Evolutionary conservation across 2,113 vertebrate species (phyloP).

Genomic region (Spea multiplicata): DNA sequence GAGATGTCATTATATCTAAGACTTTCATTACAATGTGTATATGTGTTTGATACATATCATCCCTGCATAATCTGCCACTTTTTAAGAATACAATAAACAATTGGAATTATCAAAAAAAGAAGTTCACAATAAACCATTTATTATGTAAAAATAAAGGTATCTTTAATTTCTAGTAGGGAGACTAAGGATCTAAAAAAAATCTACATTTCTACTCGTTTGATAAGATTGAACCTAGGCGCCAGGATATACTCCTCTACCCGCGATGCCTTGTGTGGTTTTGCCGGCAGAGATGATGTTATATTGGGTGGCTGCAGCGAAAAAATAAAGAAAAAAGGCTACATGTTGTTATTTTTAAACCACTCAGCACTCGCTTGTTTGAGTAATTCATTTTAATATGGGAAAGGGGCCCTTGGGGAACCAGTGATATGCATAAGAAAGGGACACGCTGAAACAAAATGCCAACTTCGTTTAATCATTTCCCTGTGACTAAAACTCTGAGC

Average conservation of each 20-base stretch:
- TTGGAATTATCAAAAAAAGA: too few species aligned
- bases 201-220: too few species aligned
- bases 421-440: constrained; percentile 40
- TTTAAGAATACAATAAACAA: too few species aligned
- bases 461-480: constrained; percentile 42
- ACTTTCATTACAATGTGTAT: too few species aligned
- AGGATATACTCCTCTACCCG: not conserved
- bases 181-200: too few species aligned
- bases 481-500: constrained; percentile 29
- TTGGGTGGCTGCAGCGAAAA: constrained; percentile 18
- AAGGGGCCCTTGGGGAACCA: constrained; percentile 21
- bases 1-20: too few species aligned
- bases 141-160: too few species aligned
- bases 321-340: not conserved
- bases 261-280: not conserved
- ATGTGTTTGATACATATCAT: too few species aligned
- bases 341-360: constrained; percentile 45
- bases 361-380: constrained; percentile 33
- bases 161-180: too few species aligned
- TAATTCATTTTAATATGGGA: constrained; percentile 44
- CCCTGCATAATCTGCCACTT: too few species aligned
- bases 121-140: too few species aligned
- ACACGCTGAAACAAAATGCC: constrained; percentile 39
- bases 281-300: constrained; percentile 13
- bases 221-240: not conserved